Evolutionary conservation across 2,888 invertebrate species (phyloP), one percentile per base, ranked within the genome.

Genomic region (Gryllus longicercus): DNA sequence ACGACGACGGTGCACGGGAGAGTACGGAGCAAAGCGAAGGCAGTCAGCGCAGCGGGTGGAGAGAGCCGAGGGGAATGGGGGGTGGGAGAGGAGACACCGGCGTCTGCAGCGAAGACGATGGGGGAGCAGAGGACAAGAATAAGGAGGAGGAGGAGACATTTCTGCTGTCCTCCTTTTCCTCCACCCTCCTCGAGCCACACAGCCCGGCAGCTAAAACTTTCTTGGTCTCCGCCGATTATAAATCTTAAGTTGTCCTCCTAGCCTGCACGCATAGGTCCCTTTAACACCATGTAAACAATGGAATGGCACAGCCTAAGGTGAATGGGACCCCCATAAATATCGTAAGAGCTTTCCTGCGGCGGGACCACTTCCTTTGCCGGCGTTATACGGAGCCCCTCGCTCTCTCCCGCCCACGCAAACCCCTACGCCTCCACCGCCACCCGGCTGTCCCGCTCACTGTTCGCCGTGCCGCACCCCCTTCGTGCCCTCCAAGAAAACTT

Each of bases 281-380:
- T 63, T 63, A 63, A 63, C 63, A 63, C 63, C 63, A 63, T 85
- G 87, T 87, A 87, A 87, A 87, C 87, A 87, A 87, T 87, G 85
- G 85, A 86, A 87, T 86, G 86, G 86, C 85, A 86, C 85, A 86
- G 85, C 86, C 86, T 85, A 82, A 84, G 86, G 85, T 86, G 86
- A 86, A 86, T 84, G 85, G 86, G 86, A 86, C 86, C 85, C 85
- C 85, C 87, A 87, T 87, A 87, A 87, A 87, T 87, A 87, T 87
- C 86, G 63, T 63, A 63, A 63, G 63, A 63, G 63, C 63, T 63
- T 63, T 63, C 63, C 63, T 63, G 63, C 63, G 63, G 63, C 63
- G 63, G 63, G 63, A 14, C n/a, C 63, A 63, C 63, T 63, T 63
- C 63, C 63, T 63, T 63, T 63, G 63, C 16, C 63, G 63, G 63